Evolutionary conservation across 2,797 vertebrate species (phyloP), one percentile per base, ranked within the genome.

Genomic region (Etheostoma nigrum): DNA sequence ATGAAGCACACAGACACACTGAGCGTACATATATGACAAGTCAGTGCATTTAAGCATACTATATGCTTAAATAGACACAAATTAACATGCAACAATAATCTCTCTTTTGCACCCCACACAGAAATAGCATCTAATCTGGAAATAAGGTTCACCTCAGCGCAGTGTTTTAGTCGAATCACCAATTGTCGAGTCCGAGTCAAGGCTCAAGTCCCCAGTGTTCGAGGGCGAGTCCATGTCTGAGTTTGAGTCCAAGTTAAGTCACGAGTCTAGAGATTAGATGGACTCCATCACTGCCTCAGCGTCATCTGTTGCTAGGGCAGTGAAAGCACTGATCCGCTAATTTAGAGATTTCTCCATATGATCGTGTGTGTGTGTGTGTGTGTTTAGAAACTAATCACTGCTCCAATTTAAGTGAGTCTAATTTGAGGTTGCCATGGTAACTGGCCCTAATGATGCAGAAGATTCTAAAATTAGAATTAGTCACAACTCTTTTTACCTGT

Each of bases 391-490:
- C 49, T 4, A 15, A 74, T 73, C 63, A 65, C 60, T 74, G 44
- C 45, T 58, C 63, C 58, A 78, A 62, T 5, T 70, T 42, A 44
- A 70, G 60, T 25, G 57, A 70, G 19, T 59, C 67, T 66, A 48
- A 70, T 69, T 62, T 5, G 18, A 67, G 79, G 87, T 91, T 89
- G 79, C 78, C 74, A 72, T 88, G 86, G 76, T 79, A 88, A 90
- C 88, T 61, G 66, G 45, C 57, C 64, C 72, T 83, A 89, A 86
- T 85, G 81, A 87, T 72, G 79, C 70, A 72, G 70, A 86, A 72
- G 74, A 75, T 3, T 19, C 84, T 88, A 83, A 86, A 93, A 86
- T 88, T 89, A 92, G 78, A 87, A n/a, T 6, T 59, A 61, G 82
- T 69, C 62, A 67, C 70, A 42, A 40, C 23, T 54, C 63, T 66